Conservation (phyloP, 2,888 invertebrate genomes). For the Machimus atricapillus region DNA sequence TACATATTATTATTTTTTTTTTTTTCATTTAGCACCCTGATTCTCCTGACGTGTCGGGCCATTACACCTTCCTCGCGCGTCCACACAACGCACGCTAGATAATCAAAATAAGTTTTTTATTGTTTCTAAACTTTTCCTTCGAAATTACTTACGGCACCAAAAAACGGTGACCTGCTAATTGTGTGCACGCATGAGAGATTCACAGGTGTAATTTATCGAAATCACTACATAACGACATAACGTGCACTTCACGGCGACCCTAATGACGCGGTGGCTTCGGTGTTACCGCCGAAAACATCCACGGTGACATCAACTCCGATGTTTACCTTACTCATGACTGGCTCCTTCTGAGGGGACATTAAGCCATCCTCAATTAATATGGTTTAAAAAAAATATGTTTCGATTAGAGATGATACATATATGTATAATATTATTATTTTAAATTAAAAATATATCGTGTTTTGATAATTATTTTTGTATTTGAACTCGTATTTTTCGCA, state of each 20-base stretch:
- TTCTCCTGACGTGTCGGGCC: background rate
- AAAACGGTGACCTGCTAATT: constrained; percentile 37
- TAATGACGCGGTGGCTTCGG: background rate
- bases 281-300: background rate
- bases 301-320: constrained; percentile 3
- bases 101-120: constrained; percentile 29
- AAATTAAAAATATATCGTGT: too few species aligned
- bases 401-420: too few species aligned
- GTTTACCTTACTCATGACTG: background rate
- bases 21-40: background rate
- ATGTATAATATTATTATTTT: too few species aligned
- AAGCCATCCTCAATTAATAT: background rate
- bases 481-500: too few species aligned
- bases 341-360: background rate
- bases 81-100: background rate
- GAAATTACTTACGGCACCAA: constrained; percentile 34
- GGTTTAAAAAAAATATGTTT: background rate
- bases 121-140: constrained; percentile 29
- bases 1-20: too few species aligned
- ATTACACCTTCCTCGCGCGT: constrained; percentile 8
- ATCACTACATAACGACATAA: constrained; percentile 36
- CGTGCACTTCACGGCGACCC: constrained; percentile 9
- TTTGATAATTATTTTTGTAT: too few species aligned
- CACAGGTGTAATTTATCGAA: constrained; percentile 60
- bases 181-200: constrained; percentile 62